Base-by-base conservation (phyloP, 2,113 vertebrate genomes). In the Chitala chitala region DNA sequence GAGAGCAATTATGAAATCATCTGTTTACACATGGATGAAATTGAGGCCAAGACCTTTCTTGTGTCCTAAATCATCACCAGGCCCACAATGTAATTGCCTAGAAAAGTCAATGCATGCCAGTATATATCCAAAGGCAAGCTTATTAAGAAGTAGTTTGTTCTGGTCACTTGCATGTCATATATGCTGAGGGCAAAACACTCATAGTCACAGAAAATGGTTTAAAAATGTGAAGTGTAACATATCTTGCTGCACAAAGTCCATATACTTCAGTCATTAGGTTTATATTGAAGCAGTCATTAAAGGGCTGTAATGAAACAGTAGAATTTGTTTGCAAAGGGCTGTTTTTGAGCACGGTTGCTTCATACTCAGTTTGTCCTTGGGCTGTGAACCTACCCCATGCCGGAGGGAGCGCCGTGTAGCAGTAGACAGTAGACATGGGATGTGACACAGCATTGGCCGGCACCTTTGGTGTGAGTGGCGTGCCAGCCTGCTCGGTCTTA, bases 1-100 rank as follows among this genome's bases (percentile, higher is more conserved):
- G 7, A n/a, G 22, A 40, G 36, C 33, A 66, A 55, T 68, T 74
- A 55, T 42, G 50, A 66, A 54, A 15, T 50, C 26, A 48, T 63
- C 56, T 73, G 24, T 26, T 12, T 6, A 66, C 36, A 26, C 50
- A 36, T 17, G 33, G 22, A 54, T 61, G 24, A 51, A 46, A 59
- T 46, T 58, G 63, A 33, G 42, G 12, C 9, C 33, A 24, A 36
- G 10, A 38, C 46, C 22, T 15, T 53, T 54, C 44, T 36, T 42
- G 26, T 53, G 26, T 55, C 40, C 22, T 54, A 1, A 9, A 17
- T 48, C 22, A 59, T 44, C 22, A 72, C 4, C 22, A 40, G 48
- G 38, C 50, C n/a, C 17, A 17, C 4, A 48, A 1, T n/a, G 26
- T 31, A 64, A 61, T 24, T 73, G 44, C 56, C 24, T 40, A n/a